A percentile compares a stretch with the other conserved stretches of the same genome.
Evolutionary conservation across 2,113 vertebrate genomes (phyloP).

Genomic region (Origma solitaria): DNA sequence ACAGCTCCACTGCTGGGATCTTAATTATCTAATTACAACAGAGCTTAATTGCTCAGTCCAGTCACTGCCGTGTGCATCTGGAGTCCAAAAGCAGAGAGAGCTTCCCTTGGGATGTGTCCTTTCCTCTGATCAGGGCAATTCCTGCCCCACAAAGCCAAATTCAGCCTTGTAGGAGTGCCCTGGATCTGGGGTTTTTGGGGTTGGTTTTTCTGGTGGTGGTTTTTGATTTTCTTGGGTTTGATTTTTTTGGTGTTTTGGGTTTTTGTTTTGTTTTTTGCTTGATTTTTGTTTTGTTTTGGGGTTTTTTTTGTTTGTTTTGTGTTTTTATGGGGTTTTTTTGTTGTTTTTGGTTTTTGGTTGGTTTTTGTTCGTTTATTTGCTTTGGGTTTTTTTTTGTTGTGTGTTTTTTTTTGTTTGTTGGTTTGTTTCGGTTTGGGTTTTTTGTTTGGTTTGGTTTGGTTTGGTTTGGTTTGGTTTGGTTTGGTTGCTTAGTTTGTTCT

Average conservation of each 20-base stretch:
- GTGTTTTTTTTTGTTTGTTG: no score
- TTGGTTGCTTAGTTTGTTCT: neutral
- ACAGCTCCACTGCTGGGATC: neutral
- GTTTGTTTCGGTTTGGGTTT: neutral
- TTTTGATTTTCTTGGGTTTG: neutral
- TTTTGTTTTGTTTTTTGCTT: no score
- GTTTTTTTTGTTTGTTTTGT: no score
- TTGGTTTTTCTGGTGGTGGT: neutral
- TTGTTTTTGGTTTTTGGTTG: no score
- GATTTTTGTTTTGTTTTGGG: no score
- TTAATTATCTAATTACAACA: neutral
- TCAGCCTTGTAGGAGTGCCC: neutral
- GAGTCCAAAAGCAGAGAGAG: neutral
- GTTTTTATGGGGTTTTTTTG: no score
- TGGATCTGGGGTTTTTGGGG: neutral
- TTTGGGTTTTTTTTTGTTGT: no score
- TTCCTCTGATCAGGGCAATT: neutral
- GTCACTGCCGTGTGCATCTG: rapidly evolving
- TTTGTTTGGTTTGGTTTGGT: neutral
- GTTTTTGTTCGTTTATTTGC: no score
- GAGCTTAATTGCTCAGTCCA: neutral
- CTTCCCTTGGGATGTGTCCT: neutral
- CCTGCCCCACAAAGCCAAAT: neutral
- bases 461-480: neutral
- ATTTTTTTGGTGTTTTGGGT: no score